Percentiles rank a stretch among this genome's conserved stretches.
phyloP scores from a whole-genome alignment of 2,888 invertebrate species.

The Trissolcus brochymenae region DNA sequence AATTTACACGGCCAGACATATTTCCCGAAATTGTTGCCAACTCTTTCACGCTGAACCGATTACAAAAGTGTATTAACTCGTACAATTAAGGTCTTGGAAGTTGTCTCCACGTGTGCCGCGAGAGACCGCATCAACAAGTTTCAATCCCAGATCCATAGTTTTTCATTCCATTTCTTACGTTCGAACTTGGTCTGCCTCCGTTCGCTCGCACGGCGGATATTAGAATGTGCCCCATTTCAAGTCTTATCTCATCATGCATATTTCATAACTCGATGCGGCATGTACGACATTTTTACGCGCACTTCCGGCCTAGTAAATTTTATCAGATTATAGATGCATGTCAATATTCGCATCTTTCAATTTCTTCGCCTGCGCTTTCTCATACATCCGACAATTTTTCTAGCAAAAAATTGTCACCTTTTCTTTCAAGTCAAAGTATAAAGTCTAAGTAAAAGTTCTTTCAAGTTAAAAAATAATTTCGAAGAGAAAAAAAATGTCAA shows the following conservation, averaged over 20 bases:
- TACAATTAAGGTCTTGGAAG: slow-evolving; percentile 24
- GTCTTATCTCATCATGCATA: slow-evolving; percentile 24
- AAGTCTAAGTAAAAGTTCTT: no score
- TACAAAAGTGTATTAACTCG: slow-evolving; percentile 42
- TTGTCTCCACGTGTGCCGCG: slow-evolving; percentile 12
- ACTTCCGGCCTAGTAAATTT: slow-evolving; percentile 19
- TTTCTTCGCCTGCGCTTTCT: no score
- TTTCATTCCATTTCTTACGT: slow-evolving; percentile 14
- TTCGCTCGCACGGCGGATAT: slow-evolving; percentile 10
- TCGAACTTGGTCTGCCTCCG: neutral
- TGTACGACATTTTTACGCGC: slow-evolving; percentile 18
- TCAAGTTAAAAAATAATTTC: no score
- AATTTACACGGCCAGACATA: slow-evolving; percentile 28
- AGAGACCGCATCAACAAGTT: slow-evolving; percentile 33
- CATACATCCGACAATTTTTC: no score
- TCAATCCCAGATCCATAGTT: slow-evolving; percentile 12
- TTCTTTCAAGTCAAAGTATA: no score
- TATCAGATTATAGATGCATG: slow-evolving; percentile 14
- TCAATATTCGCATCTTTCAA: slow-evolving; percentile 1
- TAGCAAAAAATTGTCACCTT: no score
- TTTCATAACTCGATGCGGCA: slow-evolving; percentile 15
- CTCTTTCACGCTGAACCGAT: slow-evolving; percentile 34
- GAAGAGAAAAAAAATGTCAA: no score
- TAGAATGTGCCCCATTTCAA: slow-evolving; percentile 32
- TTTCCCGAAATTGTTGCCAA: slow-evolving; percentile 31